phyloP scores from a whole-genome alignment of 2,797 vertebrate species.

The Phyllotis vaccarum region DNA sequence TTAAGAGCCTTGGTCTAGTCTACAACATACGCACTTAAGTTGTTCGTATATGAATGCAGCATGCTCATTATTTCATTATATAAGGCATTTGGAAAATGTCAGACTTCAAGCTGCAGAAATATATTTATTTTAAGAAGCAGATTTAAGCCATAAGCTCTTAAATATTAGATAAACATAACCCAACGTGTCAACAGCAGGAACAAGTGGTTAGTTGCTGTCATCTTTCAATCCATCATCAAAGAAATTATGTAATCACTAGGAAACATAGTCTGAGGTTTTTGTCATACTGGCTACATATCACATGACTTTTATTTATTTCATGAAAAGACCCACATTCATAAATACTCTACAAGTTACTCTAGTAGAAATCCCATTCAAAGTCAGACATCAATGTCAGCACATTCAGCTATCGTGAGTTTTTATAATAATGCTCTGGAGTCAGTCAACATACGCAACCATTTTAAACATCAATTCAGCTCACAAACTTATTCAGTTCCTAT shows the following conservation, averaged over 20 bases:
- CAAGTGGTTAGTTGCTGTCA: neutral
- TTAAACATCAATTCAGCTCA: conserved; percentile 58
- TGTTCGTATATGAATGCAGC: conserved; percentile 25
- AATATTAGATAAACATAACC: conserved; percentile 11
- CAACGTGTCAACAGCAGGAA: conserved; percentile 12
- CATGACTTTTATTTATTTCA: conserved; percentile 52
- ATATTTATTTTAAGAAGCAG: neutral
- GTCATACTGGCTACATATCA: conserved; percentile 19
- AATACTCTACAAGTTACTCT: conserved; percentile 66
- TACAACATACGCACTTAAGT: neutral
- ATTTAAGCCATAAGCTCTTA: conserved; percentile 42
- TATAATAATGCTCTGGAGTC: conserved; percentile 34
- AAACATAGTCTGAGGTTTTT: conserved; percentile 50
- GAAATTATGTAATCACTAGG: conserved; percentile 29
- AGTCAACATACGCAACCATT: conserved; percentile 57
- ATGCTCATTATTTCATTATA: neutral
- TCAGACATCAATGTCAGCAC: conserved; percentile 40
- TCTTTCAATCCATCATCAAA: conserved; percentile 14
- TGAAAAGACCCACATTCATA: conserved; percentile 51
- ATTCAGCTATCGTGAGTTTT: conserved; percentile 45
- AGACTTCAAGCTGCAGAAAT: conserved; percentile 9
- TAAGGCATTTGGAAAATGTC: conserved; percentile 28
- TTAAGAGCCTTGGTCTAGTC: conserved; percentile 10
- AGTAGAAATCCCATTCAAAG: conserved; percentile 55
- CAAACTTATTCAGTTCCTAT: conserved; percentile 68